Evolutionary conservation across 1,140 invertebrate genomes (phyloP).

Genomic region (Trichomalopsis sarcophagae): DNA sequence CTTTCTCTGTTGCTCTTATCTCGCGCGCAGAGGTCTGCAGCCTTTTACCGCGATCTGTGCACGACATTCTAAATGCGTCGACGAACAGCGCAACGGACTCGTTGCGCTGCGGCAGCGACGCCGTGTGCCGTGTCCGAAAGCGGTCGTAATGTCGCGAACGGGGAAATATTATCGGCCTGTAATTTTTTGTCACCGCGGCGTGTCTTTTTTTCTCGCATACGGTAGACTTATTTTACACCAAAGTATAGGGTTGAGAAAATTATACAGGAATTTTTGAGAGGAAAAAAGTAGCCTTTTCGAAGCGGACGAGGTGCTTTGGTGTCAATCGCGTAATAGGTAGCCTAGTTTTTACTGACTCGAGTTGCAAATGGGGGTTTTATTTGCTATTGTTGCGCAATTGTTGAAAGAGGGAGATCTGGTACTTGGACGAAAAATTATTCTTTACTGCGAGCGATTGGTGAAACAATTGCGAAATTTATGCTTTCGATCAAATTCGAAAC

Average conservation of each 20-base stretch:
- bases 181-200: constrained; percentile 5
- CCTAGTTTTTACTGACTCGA: neutral
- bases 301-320: neutral
- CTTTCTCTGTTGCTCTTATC: constrained; percentile 8
- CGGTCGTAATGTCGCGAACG: constrained; percentile 8
- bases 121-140: neutral
- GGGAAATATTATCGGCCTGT: constrained; percentile 30
- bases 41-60: constrained; percentile 33
- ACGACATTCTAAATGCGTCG: constrained; percentile 36
- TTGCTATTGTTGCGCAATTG: neutral
- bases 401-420: neutral
- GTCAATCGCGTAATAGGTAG: neutral
- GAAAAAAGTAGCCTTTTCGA: neutral
- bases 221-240: neutral
- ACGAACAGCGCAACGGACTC: constrained; percentile 17
- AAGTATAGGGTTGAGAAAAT: constrained; percentile 15
- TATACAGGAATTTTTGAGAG: neutral
- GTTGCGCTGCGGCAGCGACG: neutral
- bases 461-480: too few species aligned
- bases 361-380: neutral
- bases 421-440: constrained; percentile 2
- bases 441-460: neutral
- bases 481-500: too few species aligned
- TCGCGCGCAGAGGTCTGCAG: neutral
- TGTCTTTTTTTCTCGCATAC: neutral